Percentiles rank a stretch among this genome's conserved stretches.
phyloP scores from a whole-genome alignment of 2,888 invertebrate genomes.

The Meghimatium bilineatum region DNA sequence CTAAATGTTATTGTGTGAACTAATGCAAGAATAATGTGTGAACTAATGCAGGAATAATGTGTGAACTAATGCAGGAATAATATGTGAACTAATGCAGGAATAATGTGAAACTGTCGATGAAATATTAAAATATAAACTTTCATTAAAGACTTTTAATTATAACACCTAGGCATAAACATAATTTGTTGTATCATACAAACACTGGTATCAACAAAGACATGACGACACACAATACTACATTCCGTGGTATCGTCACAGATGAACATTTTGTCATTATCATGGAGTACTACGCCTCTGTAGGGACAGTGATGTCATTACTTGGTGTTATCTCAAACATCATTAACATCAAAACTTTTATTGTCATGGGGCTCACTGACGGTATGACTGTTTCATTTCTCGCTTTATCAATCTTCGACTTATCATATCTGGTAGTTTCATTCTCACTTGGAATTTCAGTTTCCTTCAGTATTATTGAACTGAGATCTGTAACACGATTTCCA shows the following conservation, averaged over 20 bases:
- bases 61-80: no score
- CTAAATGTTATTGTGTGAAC: no score
- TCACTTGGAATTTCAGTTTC: not conserved
- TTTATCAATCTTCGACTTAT: not conserved
- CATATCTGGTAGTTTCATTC: not conserved
- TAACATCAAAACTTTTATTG: slow-evolving; percentile 22
- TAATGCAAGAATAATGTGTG: no score
- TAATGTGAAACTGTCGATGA: no score
- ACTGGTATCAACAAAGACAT: no score
- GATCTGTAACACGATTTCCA: not conserved
- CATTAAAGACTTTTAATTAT: no score
- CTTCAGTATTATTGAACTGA: not conserved
- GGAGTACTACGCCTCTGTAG: not conserved
- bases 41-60: no score
- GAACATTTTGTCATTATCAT: not conserved
- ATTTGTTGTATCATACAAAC: no score
- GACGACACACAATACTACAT: no score
- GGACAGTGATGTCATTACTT: not conserved
- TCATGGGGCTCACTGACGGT: slow-evolving; percentile 9
- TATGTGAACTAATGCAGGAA: no score
- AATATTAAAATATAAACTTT: no score
- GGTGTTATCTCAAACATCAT: slow-evolving; percentile 7
- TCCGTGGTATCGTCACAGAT: not conserved
- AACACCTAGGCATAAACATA: no score
- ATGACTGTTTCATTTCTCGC: slow-evolving; percentile 18